Conservation (phyloP, 1,140 invertebrate genomes). For the Rhyzopertha dominica region DNA sequence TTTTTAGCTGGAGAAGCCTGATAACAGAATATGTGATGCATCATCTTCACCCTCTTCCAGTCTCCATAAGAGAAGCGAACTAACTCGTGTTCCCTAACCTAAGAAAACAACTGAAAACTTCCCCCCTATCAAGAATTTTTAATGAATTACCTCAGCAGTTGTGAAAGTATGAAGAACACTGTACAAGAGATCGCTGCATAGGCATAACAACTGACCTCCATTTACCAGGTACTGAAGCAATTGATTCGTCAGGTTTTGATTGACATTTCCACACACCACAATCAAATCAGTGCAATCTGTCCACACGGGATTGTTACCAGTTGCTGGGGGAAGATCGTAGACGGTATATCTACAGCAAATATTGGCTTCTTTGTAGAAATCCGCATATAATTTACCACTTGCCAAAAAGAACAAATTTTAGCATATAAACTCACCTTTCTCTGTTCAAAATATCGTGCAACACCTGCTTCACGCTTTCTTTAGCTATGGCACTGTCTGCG, state of each 20-base stretch:
- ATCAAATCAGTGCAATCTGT: conserved; percentile 66
- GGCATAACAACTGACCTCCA: conserved; percentile 71
- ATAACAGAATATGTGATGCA: conserved; percentile 84
- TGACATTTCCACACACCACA: conserved; percentile 70
- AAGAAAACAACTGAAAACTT: conserved; percentile 17
- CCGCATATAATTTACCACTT: not conserved
- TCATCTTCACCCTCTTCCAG: conserved; percentile 76
- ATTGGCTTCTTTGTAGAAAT: no score
- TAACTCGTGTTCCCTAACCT: conserved; percentile 73
- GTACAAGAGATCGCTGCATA: conserved; percentile 78
- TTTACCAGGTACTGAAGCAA: conserved; percentile 68
- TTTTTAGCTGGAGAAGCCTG: conserved; percentile 74
- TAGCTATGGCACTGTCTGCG: conserved; percentile 67
- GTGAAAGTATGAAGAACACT: conserved; percentile 72
- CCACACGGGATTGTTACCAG: conserved; percentile 62
- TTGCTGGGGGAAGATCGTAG: conserved; percentile 61
- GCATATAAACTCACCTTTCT: conserved; percentile 56
- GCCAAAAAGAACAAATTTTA: not conserved
- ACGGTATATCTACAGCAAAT: conserved; percentile 63
- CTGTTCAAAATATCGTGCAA: conserved; percentile 63
- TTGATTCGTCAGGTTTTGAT: conserved; percentile 56
- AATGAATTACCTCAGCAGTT: conserved; percentile 62
- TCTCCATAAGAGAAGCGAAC: conserved; percentile 76
- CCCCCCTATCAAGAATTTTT: no score
- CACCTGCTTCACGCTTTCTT: conserved; percentile 64